Conservation (phyloP, 1,140 invertebrate species). For the Ruditapes philippinarum region DNA sequence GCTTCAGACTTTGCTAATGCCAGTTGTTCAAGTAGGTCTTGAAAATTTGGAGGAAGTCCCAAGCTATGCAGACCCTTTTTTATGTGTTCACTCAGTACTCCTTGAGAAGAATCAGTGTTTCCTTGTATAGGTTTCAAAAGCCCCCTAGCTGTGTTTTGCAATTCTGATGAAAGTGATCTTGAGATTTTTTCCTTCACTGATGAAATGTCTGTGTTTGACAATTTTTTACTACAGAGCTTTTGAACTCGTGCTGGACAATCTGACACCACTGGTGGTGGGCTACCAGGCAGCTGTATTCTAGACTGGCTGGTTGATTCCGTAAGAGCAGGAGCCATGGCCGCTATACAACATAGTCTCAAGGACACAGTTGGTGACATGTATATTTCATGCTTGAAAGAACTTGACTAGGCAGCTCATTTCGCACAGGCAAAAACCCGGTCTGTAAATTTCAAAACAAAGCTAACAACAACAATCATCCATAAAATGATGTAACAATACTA, state of each 20-base stretch:
- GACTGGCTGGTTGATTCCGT: conserved; percentile 82
- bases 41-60: background rate
- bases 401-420: conserved; percentile 2
- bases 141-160: conserved; percentile 9
- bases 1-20: background rate
- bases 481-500: background rate
- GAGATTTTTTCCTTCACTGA: background rate
- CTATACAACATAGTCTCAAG: conserved; percentile 85
- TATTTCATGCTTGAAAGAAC: conserved; percentile 28
- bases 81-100: background rate
- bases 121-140: conserved; percentile 38
- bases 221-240: background rate
- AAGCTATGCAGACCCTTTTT: conserved; percentile 10
- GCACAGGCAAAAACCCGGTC: background rate
- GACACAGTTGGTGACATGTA: conserved; percentile 81
- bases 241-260: conserved; percentile 7
- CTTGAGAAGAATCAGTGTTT: conserved; percentile 1
- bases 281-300: conserved; percentile 76
- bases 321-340: conserved; percentile 84
- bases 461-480: background rate
- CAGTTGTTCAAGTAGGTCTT: conserved; percentile 4
- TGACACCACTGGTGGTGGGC: conserved; percentile 68
- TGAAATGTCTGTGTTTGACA: background rate
- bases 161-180: conserved; percentile 34
- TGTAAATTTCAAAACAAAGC: background rate